Base-by-base conservation (phyloP, 2,113 vertebrate genomes). In the Hirundichthys speculiger region DNA sequence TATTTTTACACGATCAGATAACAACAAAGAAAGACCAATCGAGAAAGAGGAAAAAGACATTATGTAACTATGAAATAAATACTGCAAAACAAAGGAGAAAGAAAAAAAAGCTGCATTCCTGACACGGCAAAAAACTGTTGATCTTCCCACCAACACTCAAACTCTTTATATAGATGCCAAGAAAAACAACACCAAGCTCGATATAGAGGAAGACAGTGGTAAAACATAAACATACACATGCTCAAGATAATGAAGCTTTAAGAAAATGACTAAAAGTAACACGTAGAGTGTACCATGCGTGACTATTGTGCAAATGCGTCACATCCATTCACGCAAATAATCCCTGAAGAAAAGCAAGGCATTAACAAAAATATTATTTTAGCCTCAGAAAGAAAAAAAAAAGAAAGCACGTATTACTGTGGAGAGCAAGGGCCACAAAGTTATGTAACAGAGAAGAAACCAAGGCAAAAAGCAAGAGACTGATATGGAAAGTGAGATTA, bases 401-500 rank as follows among this genome's bases (percentile, higher is more conserved):
- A 52, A 67, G 83, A 83, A 80, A 25, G 82, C 15, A 70, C 56
- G 16, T 13, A 47, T 34, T 21, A 14, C 16, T 30, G 50, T 24
- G 16, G 24, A 53, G 30, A 41, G n/a, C n/a, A n/a, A n/a, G 59
- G 66, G 60, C 49, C 30, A 25, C 7, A 55, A 13, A 48, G 59
- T 89, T 90, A 88, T 66, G 70, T 43, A 87, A 85, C 8, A 71
- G 15, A 27, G 57, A 64, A 66, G 22, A 46, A 48, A 46, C 67
- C 50, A 74, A 56, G 51, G 58, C 40, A 14, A 62, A 82, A 73
- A 47, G 45, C 21, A 43, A 40, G 19, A 67, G 34, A 55, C 47
- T 7, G 19, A 3, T 57, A 67, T 2, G 5, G 51, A 58, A 45
- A 61, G 51, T 38, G 40, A 57, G 46, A 71, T 24, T 38, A 43